These are phyloP conservation scores for Drosophila equinoxialis DNA, from an alignment of 1,140 invertebrate genomes.

Conservation along the genomic window DNA sequence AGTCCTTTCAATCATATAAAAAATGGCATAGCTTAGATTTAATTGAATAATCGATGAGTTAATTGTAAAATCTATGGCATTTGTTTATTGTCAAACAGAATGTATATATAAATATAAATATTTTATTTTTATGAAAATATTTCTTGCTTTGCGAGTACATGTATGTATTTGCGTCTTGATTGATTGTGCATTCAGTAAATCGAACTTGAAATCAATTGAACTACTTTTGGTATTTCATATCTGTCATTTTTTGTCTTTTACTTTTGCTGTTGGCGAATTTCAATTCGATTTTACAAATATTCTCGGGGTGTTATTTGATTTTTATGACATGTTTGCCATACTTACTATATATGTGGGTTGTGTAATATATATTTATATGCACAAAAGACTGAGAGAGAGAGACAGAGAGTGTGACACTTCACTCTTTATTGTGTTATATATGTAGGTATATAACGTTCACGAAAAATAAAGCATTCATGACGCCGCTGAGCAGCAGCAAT, in stretches of 20 bases:
- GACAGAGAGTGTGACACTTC: constrained; percentile 5
- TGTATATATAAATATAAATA: not conserved
- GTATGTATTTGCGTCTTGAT: constrained; percentile 1
- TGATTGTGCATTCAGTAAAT: constrained; percentile 18
- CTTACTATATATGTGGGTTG: not conserved
- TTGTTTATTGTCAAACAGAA: not conserved
- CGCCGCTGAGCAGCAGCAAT: constrained; percentile 3
- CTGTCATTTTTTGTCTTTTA: constrained; percentile 34
- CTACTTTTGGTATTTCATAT: constrained; percentile 47
- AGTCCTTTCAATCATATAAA: not conserved
- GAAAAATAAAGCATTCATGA: constrained; percentile 48
- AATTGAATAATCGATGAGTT: constrained; percentile 2
- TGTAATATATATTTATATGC: not conserved
- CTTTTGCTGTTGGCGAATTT: constrained; percentile 35
- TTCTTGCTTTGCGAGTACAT: not conserved
- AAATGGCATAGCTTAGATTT: not conserved
- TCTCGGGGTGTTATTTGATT: constrained; percentile 44
- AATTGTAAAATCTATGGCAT: not conserved
- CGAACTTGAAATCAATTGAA: constrained; percentile 46
- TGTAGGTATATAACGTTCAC: constrained; percentile 31
- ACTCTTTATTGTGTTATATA: constrained; percentile 39
- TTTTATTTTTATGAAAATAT: not conserved
- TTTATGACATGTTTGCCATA: constrained; percentile 50
- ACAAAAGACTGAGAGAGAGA: not conserved
- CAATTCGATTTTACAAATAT: constrained; percentile 39